These are phyloP conservation scores for Myotis vivesi DNA, from an alignment of 2,797 vertebrate species.

Conservation along the genomic window DNA sequence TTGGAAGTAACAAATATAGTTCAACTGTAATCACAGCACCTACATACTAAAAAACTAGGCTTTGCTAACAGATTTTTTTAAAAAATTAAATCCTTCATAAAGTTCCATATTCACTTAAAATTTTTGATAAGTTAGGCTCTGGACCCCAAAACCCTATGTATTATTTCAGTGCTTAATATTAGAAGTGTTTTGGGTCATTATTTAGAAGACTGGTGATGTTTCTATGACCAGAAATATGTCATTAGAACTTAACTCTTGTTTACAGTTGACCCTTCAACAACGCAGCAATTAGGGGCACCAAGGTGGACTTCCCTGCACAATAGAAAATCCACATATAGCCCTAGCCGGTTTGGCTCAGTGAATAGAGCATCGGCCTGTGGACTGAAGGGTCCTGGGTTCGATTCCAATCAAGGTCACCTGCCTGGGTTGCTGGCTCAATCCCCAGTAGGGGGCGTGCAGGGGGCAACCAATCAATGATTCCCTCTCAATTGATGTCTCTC, in stretches of 20 bases:
- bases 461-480: too few relatives aligned
- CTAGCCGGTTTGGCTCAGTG: too few relatives aligned
- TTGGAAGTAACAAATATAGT: background rate
- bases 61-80: background rate
- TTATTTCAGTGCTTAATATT: background rate
- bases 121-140: background rate
- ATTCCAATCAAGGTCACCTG: too few relatives aligned
- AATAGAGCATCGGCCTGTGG: too few relatives aligned
- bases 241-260: background rate
- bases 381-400: too few relatives aligned
- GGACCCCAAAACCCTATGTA: background rate
- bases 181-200: background rate
- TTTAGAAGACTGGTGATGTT: background rate
- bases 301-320: background rate
- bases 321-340: background rate
- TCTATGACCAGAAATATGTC: background rate
- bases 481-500: too few relatives aligned
- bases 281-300: background rate
- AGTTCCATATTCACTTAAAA: background rate
- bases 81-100: background rate
- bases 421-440: too few relatives aligned
- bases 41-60: background rate
- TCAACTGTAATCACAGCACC: background rate
- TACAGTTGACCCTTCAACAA: background rate
- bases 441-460: too few relatives aligned